Conservation (phyloP, 2,797 vertebrate genomes). For the Liparis tanakae region DNA sequence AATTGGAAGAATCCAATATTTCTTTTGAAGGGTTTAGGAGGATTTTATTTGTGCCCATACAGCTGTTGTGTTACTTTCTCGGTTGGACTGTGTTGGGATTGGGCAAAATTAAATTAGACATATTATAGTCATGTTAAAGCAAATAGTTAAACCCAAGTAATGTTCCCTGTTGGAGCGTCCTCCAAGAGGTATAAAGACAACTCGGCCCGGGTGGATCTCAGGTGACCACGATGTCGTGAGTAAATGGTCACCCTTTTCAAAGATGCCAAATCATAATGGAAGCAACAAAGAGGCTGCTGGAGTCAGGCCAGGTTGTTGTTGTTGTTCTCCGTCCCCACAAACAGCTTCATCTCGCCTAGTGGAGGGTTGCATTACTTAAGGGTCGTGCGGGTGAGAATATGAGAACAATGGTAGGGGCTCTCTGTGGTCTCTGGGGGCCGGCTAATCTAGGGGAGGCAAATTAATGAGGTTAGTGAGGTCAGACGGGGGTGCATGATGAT, state of each 20-base stretch:
- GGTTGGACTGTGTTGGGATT: slow-evolving; percentile 5
- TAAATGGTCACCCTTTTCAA: slow-evolving; percentile 51
- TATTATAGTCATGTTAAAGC: not conserved
- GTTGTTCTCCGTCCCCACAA: slow-evolving; percentile 58
- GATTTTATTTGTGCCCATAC: slow-evolving; percentile 22
- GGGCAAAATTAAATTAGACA: slow-evolving; percentile 15
- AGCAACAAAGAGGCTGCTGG: slow-evolving; percentile 39
- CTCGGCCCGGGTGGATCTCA: slow-evolving; percentile 41
- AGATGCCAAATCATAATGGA: slow-evolving; percentile 40
- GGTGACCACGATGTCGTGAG: slow-evolving; percentile 50
- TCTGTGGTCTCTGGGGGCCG: slow-evolving; percentile 70
- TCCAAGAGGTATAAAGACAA: slow-evolving; percentile 39
- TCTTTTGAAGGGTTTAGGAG: not conserved
- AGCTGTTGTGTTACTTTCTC: slow-evolving; percentile 13
- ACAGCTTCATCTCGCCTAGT: slow-evolving; percentile 69
- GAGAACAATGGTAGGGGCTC: slow-evolving; percentile 67
- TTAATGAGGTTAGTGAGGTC: slow-evolving; percentile 78
- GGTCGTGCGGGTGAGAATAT: slow-evolving; percentile 49
- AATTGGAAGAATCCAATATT: slow-evolving; percentile 12
- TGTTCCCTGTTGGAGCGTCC: slow-evolving; percentile 47
- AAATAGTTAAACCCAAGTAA: slow-evolving; percentile 1
- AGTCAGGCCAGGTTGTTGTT: slow-evolving; percentile 51
- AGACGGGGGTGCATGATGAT: slow-evolving; percentile 57
- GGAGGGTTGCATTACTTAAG: slow-evolving; percentile 67
- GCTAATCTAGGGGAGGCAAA: slow-evolving; percentile 76